phyloP scores from a whole-genome alignment of 2,888 invertebrate genomes.

The Fissipunctia ypsillon region DNA sequence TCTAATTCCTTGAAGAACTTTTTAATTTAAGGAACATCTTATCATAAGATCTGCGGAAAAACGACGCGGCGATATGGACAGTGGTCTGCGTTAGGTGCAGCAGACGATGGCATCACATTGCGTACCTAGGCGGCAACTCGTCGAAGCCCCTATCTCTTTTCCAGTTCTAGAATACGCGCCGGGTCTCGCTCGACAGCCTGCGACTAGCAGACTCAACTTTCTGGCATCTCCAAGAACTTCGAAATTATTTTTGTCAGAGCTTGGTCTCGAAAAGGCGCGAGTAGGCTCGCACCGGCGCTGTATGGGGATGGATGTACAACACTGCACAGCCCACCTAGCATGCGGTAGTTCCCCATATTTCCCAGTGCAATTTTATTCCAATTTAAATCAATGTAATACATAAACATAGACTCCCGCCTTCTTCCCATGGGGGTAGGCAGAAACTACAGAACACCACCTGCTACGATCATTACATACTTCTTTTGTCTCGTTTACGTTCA shows the following conservation, averaged over 20 bases:
- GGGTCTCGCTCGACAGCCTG: no score
- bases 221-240: background rate
- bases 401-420: no score
- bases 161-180: background rate
- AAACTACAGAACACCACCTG: no score
- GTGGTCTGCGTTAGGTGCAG: background rate
- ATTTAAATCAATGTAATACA: no score
- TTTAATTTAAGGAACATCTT: background rate
- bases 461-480: no score
- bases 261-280: background rate
- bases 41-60: background rate
- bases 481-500: no score
- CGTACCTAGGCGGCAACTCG: background rate
- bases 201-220: background rate
- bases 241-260: background rate
- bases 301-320: no score
- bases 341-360: background rate
- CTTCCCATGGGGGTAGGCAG: no score
- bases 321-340: background rate
- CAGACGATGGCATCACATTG: no score
- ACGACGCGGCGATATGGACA: background rate
- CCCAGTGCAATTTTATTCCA: background rate
- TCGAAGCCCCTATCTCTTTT: background rate
- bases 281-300: background rate
- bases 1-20: background rate